Evolutionary conservation across 2,797 vertebrate genomes (phyloP).

Genomic region (Hylomyscus alleni): DNA sequence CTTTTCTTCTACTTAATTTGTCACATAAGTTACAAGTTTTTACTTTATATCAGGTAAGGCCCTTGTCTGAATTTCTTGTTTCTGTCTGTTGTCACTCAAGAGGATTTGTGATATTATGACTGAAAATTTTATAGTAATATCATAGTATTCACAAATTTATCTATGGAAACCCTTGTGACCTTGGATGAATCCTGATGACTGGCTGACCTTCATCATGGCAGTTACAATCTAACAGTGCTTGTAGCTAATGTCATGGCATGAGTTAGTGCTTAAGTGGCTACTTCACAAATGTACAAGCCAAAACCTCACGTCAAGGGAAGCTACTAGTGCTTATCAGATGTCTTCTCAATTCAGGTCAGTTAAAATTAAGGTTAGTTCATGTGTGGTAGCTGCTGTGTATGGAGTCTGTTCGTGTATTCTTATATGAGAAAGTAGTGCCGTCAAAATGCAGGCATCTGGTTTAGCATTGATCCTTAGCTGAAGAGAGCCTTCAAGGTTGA

Average conservation of each 20-base stretch:
- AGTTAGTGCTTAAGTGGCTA: background rate
- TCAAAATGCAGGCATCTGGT: background rate
- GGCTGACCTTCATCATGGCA: background rate
- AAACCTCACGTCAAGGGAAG: background rate
- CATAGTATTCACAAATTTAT: background rate
- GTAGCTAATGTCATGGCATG: background rate
- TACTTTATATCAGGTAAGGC: constrained; percentile 14
- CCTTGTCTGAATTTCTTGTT: background rate
- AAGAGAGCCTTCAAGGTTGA: background rate
- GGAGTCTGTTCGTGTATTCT: background rate
- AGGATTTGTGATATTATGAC: background rate
- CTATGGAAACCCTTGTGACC: background rate
- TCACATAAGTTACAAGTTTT: background rate
- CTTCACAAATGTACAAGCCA: background rate
- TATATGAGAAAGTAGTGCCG: no score
- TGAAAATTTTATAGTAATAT: background rate
- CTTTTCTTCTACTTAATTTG: constrained; percentile 8
- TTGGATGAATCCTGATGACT: background rate
- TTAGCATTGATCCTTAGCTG: background rate
- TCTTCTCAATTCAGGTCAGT: background rate
- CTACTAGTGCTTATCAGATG: background rate
- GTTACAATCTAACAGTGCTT: background rate
- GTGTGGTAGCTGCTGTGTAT: background rate
- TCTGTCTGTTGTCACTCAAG: background rate
- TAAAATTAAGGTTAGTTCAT: background rate